phyloP scores from a whole-genome alignment of 2,113 vertebrate species.

The Pelobates fuscus region DNA sequence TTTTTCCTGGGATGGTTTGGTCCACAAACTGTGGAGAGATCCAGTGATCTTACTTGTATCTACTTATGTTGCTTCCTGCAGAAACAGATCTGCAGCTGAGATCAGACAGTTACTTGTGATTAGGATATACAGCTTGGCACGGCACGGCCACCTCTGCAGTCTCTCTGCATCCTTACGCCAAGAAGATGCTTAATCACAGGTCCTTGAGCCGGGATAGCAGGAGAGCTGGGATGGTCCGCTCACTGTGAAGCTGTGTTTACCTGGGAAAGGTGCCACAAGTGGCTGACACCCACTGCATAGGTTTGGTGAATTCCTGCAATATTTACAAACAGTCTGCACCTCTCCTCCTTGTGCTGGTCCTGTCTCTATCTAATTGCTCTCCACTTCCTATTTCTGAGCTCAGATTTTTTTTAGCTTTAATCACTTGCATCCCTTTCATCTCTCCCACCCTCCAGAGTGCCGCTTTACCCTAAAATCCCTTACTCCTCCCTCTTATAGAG shows the following conservation, averaged over 20 bases:
- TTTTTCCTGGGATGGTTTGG: neutral
- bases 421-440: too few relatives aligned
- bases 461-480: neutral
- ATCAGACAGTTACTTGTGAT: neutral
- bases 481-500: neutral
- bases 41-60: neutral
- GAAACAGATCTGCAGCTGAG: neutral
- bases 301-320: too few relatives aligned
- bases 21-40: neutral
- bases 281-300: neutral
- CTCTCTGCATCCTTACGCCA: slow-evolving; percentile 11
- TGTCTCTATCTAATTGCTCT: neutral
- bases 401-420: too few relatives aligned
- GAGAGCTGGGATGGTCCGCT: too few relatives aligned
- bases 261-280: slow-evolving; percentile 32
- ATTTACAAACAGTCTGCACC: too few relatives aligned
- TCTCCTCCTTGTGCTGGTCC: too few relatives aligned
- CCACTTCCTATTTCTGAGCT: too few relatives aligned
- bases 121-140: neutral
- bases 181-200: neutral
- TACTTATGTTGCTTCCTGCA: neutral
- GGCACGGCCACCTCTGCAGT: slow-evolving; percentile 16
- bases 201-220: neutral
- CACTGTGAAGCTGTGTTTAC: neutral
- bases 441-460: neutral